Evolutionary conservation across 1,140 invertebrate genomes (phyloP), one percentile per base, ranked within the genome.

Genomic region (Solenopsis fugax): DNA sequence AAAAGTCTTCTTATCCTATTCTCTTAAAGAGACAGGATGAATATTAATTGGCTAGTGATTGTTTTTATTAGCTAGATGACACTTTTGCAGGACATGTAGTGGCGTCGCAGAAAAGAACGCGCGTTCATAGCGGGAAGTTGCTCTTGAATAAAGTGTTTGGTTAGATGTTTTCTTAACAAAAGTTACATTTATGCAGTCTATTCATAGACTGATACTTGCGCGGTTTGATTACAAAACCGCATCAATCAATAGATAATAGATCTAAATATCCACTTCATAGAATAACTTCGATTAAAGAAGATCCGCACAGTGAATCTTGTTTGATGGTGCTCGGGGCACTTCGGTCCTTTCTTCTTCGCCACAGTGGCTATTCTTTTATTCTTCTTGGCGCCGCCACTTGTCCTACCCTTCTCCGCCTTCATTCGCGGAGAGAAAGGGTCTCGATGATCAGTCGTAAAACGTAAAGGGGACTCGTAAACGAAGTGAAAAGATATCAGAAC

Each of bases 381-480:
- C 71, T 58, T 58, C 34, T 50, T 18, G 67, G 24, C 76, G 62
- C 69, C 69, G 72, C 54, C 60, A 34, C 24, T 50, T 52, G 71
- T 18, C 76, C 50, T 58, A 69, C 45, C 24, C 50, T 34, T 58
- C 21, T 18, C 48, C 24, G 24, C 67, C 34, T 18, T 45, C 34
- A 69, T 85, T 89, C 88, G 86, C 88, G 41, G 80, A 84, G 90
- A 92, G 93, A 92, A 93, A 94, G 90, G 87, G 87, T 72, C 87
- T 91, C 91, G 93, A 93, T 93, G 93, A 92, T 90, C 91, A 90
- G 80, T 91, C 92, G 91, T 94, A 94, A 94, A 94, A 93, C 91
- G 92, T 92, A 92, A 93, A 92, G 90, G 91, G 89, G 90, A 89
- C 92, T 92, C 91, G 90, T 93, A 93, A 94, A 93, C 91, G 90